A percentile compares a stretch with the other conserved stretches of the same genome.
phyloP scores from a whole-genome alignment of 2,888 invertebrate genomes.

The Electrophaes corylata region DNA sequence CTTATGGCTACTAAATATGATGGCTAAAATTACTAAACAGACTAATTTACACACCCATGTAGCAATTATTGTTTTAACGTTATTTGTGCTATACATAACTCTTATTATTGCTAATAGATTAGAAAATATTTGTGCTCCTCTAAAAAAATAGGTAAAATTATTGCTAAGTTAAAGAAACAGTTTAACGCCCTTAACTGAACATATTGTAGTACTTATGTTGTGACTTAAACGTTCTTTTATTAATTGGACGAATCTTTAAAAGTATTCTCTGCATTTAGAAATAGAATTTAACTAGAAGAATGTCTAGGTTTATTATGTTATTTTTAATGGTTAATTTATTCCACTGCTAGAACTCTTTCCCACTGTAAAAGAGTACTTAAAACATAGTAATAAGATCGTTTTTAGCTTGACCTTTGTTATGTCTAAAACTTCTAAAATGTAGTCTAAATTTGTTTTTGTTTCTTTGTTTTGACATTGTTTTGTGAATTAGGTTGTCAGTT shows the following conservation, averaged over 20 bases:
- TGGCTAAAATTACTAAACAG: too few relatives aligned
- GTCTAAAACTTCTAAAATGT: neutral
- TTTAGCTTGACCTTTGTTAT: constrained; percentile 14
- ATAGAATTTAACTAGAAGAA: neutral
- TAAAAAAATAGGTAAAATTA: too few relatives aligned
- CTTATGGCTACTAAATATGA: too few relatives aligned
- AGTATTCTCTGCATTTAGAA: constrained; percentile 27
- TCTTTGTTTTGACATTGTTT: neutral
- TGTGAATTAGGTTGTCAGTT: neutral
- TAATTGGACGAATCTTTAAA: neutral
- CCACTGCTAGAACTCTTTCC: constrained; percentile 14
- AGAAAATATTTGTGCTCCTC: too few relatives aligned
- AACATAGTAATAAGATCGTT: constrained; percentile 4
- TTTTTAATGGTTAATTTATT: neutral
- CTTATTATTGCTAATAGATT: too few relatives aligned
- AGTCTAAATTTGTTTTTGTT: neutral
- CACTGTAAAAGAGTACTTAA: constrained; percentile 21
- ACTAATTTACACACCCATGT: too few relatives aligned
- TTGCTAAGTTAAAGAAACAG: neutral
- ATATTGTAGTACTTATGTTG: neutral
- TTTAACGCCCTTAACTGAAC: neutral
- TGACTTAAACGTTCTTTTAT: neutral
- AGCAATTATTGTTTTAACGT: too few relatives aligned
- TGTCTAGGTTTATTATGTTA: neutral
- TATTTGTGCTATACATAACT: too few relatives aligned